Evolutionary conservation across 2,888 invertebrate genomes (phyloP).

Genomic region (Lampropteryx suffumata): DNA sequence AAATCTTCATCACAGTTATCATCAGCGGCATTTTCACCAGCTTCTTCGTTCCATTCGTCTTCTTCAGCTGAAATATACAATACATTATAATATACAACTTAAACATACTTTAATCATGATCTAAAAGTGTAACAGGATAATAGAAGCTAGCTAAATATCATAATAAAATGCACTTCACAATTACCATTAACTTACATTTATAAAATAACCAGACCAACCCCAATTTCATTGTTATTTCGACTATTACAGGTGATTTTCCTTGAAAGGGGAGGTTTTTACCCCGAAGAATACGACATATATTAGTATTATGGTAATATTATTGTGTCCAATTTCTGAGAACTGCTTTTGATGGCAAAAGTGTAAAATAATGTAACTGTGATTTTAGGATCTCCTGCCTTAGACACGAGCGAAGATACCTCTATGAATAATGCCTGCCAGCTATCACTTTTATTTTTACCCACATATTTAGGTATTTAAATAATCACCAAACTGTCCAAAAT

Average conservation of each 20-base stretch:
- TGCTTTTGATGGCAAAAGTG: conserved; percentile 24
- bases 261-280: conserved; percentile 35
- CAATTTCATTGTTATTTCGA: conserved; percentile 14
- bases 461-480: too few relatives aligned
- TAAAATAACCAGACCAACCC: conserved; percentile 20
- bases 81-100: too few relatives aligned
- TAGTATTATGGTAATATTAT: conserved; percentile 63
- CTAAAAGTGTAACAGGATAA: too few relatives aligned
- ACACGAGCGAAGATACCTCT: too few relatives aligned
- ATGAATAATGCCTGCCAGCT: too few relatives aligned
- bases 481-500: too few relatives aligned
- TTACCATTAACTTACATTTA: conserved; percentile 17
- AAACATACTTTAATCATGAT: too few relatives aligned
- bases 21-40: conserved; percentile 31
- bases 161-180: too few relatives aligned
- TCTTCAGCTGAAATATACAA: conserved; percentile 71
- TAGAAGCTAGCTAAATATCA: too few relatives aligned
- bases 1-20: conserved; percentile 40
- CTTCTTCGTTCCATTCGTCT: conserved; percentile 68
- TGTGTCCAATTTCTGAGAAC: conserved; percentile 62
- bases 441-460: too few relatives aligned
- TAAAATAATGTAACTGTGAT: not conserved
- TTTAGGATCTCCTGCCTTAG: too few relatives aligned
- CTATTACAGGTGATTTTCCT: conserved; percentile 52
- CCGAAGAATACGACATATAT: conserved; percentile 18